Base-by-base conservation (phyloP, 2,797 vertebrate genomes). In the Eulemur mongoz region DNA sequence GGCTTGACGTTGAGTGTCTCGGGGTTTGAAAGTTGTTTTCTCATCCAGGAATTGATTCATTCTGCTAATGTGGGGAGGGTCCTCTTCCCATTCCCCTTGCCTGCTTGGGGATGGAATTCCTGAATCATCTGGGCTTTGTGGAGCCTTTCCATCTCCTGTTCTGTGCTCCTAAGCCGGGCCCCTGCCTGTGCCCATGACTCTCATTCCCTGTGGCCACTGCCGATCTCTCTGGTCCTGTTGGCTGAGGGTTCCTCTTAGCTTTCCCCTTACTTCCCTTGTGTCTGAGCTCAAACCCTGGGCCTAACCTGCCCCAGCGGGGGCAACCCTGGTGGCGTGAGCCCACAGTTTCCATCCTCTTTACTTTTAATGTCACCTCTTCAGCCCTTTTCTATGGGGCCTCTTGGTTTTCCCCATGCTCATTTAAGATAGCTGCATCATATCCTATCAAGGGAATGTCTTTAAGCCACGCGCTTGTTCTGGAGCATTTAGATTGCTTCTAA, bases 401-500 rank as follows among this genome's bases (percentile, higher is more conserved):
- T 88, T 90, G 1, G 32, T 92, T 76, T 84, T 45, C 45, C 40
- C 65, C n/a, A 27, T 15, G 75, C 82, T 54, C 48, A 7, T 61
- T 91, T 89, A 61, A 80, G 86, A 90, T 87, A 89, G 70, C 96
- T 81, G n/a, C 43, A 17, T 92, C 81, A 85, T 87, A 45, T 72
- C 93, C 67, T 91, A 5, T 80, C 79, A 67, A 65, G 91, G 86
- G 75, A 84, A n/a, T 82, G 25, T 82, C 84, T 92, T 97, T 91
- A 92, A 97, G 80, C 91, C 40, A 27, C 57, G 82, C 83, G 76
- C 80, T 87, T 81, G 83, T 87, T 78, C 70, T 63, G 30, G 89
- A 80, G 95, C 80, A 69, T 96, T 96, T 92, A 84, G 91, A 94
- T 95, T 73, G 78, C 89, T 96, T 96, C 84, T 96, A 75, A 96